Evolutionary conservation across 2,888 invertebrate genomes (phyloP), one percentile per base, ranked within the genome.

Genomic region (Drosophila monieri): DNA sequence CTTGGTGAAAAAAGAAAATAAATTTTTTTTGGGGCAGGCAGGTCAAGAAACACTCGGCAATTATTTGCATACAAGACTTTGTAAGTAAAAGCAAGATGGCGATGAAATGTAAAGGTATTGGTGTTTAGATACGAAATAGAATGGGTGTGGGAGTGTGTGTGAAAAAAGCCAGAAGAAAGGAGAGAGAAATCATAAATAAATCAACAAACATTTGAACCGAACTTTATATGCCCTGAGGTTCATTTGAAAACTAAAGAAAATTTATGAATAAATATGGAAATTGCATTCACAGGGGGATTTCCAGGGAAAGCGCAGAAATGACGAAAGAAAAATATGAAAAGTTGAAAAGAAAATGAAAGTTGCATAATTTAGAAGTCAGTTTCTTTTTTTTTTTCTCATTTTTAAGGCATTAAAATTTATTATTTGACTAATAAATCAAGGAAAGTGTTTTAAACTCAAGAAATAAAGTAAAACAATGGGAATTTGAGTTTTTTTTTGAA

Each of bases 61-160:
- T 81, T 84, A 86, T 81, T 81, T 81, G 87, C 87, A 84, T 81
- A 86, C 67, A 76, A 55, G 53, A 67, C 69, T 51, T 21, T 18
- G 37, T 12, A 9, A 18, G 41, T 14, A 27, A 10, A 44, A 48
- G 23, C 21, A 15, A 55, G 27, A 43, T 32, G 41, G 10, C 21
- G 18, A 15, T 4, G 49, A 48, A 48, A 30, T 35, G 35, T n/a
- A 35, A 35, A 35, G 35, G 35, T 35, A 35, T 35, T 35, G 35
- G 35, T 35, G 35, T 35, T n/a, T n/a, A 35, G 35, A 35, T 35
- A 35, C 1, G 18, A 21, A 23, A 30, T 56, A 32, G 44, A 10
- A 30, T n/a, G 14, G 23, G 41, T 9, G 30, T 30, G 55, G 61
- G 53, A 52, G 35, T 49, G 51, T 46, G 14, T 14, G 41, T 18